Evolutionary conservation across 2,797 vertebrate species (phyloP).

Genomic region (Telmatherina bonti): DNA sequence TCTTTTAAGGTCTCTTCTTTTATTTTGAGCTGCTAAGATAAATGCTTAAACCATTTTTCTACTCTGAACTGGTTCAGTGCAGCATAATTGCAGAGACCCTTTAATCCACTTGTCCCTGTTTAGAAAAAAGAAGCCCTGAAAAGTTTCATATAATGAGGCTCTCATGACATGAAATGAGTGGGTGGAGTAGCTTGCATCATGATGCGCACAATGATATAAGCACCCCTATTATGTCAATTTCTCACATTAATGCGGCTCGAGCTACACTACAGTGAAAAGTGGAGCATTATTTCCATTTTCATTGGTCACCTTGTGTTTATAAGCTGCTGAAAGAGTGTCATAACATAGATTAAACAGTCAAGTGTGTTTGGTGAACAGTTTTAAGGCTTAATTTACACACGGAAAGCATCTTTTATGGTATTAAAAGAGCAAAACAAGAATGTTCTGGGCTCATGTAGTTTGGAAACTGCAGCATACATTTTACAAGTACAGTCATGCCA

Average conservation of each 20-base stretch:
- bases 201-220: background rate
- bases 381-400: conserved; percentile 7
- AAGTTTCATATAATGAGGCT: background rate
- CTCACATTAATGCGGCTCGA: background rate
- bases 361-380: background rate
- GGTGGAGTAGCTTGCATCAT: background rate
- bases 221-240: conserved; percentile 11
- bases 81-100: background rate
- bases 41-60: background rate
- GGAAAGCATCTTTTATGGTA: background rate
- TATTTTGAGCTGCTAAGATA: background rate
- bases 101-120: background rate
- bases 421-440: background rate
- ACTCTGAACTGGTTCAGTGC: background rate
- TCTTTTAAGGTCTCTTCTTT: background rate
- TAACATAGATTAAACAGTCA: too few relatives aligned
- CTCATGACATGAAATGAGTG: background rate
- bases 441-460: background rate
- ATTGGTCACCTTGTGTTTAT: conserved; percentile 35
- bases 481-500: conserved; percentile 8
- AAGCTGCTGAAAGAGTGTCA: background rate
- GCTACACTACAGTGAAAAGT: background rate
- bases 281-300: background rate
- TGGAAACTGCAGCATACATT: background rate
- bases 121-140: background rate